These are phyloP conservation scores for Limnephilus rhombicus DNA, from an alignment of 2,888 invertebrate genomes.

Conservation along the genomic window DNA sequence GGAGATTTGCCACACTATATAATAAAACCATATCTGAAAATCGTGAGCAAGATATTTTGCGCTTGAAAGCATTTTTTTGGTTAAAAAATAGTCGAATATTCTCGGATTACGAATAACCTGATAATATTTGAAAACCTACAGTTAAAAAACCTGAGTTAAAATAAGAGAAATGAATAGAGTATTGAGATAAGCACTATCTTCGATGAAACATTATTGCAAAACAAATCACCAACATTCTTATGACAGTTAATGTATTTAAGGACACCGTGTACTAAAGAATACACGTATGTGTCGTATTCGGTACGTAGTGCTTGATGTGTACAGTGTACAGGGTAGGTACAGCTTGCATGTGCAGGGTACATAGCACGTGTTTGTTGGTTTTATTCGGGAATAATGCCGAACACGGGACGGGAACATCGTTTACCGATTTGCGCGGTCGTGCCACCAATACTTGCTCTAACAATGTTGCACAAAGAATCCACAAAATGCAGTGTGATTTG, in stretches of 20 bases:
- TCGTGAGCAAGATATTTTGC: too few relatives aligned
- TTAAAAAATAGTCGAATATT: too few relatives aligned
- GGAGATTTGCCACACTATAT: too few relatives aligned
- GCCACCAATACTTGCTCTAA: conserved; percentile 8
- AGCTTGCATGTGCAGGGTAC: not conserved
- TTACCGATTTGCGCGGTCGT: conserved; percentile 31
- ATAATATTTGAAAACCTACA: too few relatives aligned
- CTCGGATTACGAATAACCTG: too few relatives aligned
- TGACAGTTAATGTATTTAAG: not conserved
- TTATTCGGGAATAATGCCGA: conserved; percentile 25
- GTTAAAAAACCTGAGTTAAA: too few relatives aligned
- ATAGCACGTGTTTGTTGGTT: conserved; percentile 2
- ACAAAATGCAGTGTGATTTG: not conserved
- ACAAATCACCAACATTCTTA: not conserved
- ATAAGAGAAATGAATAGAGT: too few relatives aligned
- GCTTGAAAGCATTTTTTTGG: too few relatives aligned
- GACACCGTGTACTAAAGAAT: not conserved
- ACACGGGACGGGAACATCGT: not conserved
- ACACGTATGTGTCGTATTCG: not conserved
- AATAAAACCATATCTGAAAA: too few relatives aligned
- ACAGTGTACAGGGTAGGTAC: not conserved
- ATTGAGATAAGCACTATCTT: too few relatives aligned
- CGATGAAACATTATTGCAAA: too few relatives aligned
- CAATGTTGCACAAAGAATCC: not conserved
- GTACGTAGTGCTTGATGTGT: not conserved